Evolutionary conservation across 2,888 invertebrate species (phyloP), one percentile per base, ranked within the genome.

Genomic region (Agrochola litura): DNA sequence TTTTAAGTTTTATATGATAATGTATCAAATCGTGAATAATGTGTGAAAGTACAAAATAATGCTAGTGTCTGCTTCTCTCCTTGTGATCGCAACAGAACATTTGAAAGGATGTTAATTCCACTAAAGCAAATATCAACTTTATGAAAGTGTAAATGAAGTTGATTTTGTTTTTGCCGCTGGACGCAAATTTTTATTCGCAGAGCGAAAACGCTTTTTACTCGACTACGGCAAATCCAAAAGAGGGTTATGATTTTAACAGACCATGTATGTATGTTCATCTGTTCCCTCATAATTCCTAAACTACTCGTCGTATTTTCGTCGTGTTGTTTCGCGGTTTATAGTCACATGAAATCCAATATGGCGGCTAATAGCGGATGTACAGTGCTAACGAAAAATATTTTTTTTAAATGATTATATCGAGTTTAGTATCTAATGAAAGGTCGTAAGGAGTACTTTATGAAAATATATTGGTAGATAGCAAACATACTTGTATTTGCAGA

Each of bases 31-130:
- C 52, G 19, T 64, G 30, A 41, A 43, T 54, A 52, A 25, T 2
- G 0, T 64, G n/a, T 71, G 41, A 22, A 74, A 68, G 68, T 68
- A 68, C 68, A 68, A 68, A 68, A 52, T 67, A 52, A 37, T 52
- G 37, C 37, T 37, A 52, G 6, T 16, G 52, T 52, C n/a, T 52
- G 30, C n/a, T 67, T 16, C 37, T 67, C 52, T 52, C 22, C 49
- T 52, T 67, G 49, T 52, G 22, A 22, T 22, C 49, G 1, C 14
- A 30, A 30, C 12, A 22, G 14, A 52, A 37, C 30, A 43, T 52
- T 67, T 52, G 1, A 52, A 22, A 37, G 2, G 9, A 52, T 52
- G 22, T 22, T 37, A 52, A 52, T 52, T 52, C 0, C 10, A n/a
- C 9, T 22, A 16, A 52, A 37, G 22, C 16, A 67, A 52, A 52